phyloP scores from a whole-genome alignment of 2,113 vertebrate genomes.

The Sialia sialis region DNA sequence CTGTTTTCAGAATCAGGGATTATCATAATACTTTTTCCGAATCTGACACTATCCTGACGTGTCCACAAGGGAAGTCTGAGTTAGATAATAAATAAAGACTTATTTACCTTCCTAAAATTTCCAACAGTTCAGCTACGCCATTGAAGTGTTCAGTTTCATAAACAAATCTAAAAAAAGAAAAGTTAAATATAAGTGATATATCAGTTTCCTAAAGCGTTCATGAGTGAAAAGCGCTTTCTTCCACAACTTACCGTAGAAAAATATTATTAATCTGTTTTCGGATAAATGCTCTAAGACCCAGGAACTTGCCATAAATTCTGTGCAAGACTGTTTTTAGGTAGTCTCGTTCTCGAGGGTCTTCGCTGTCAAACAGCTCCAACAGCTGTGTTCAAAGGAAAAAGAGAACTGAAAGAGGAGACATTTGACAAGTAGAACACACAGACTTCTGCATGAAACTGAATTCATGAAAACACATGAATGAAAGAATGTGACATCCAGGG shows the following conservation, averaged over 20 bases:
- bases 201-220: neutral
- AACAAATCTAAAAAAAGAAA: slow-evolving; percentile 88
- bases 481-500: neutral
- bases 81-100: neutral
- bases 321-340: slow-evolving; percentile 99
- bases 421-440: neutral
- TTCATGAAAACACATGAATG: neutral
- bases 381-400: slow-evolving; percentile 76
- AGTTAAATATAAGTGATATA: neutral
- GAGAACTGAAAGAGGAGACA: neutral
- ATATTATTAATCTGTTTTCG: slow-evolving; percentile 99
- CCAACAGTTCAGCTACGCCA: slow-evolving; percentile 97
- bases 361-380: slow-evolving; percentile 97
- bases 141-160: slow-evolving; percentile 99
- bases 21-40: neutral
- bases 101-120: slow-evolving; percentile 98
- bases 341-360: slow-evolving; percentile 98
- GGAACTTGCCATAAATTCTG: slow-evolving; percentile 99
- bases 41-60: neutral
- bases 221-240: neutral
- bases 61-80: neutral
- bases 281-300: slow-evolving; percentile 99
- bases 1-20: neutral
- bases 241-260: slow-evolving; percentile 97
- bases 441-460: neutral